Evolutionary conservation across 2,113 vertebrate genomes (phyloP).

Genomic region (Thamnaconus septentrionalis): DNA sequence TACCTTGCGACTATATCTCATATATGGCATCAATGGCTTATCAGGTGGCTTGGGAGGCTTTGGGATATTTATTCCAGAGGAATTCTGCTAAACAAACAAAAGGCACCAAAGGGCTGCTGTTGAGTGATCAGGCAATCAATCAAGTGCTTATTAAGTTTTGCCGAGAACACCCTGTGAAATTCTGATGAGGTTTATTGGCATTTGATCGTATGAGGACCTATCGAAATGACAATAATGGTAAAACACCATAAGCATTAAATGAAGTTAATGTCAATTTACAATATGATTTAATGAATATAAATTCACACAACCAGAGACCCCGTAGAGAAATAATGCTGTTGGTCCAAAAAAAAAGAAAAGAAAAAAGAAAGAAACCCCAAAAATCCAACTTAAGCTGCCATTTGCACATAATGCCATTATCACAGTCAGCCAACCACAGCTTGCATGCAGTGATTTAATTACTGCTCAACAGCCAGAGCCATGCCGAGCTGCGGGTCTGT

Average conservation of each 20-base stretch:
- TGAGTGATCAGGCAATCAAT: conserved; percentile 2
- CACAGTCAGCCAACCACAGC: conserved; percentile 57
- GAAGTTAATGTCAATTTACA: conserved; percentile 8
- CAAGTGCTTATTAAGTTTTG: background rate
- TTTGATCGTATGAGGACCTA: background rate
- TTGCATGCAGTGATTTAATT: conserved; percentile 64
- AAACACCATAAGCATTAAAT: conserved; percentile 14
- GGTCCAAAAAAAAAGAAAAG: background rate
- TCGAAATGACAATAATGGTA: background rate
- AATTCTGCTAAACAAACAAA: conserved; percentile 79
- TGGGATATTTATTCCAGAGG: conserved; percentile 97
- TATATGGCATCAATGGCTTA: conserved; percentile 99
- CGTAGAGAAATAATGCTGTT: background rate
- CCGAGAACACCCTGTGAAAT: conserved; percentile 1
- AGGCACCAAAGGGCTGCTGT: conserved; percentile 6
- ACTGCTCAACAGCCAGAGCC: conserved; percentile 56
- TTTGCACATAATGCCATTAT: conserved; percentile 58
- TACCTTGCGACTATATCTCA: conserved; percentile 99
- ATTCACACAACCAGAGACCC: conserved; percentile 15
- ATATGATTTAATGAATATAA: conserved; percentile 28
- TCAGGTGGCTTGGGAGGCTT: conserved; percentile 99
- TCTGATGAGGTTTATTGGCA: background rate
- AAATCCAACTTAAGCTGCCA: conserved; percentile 45
- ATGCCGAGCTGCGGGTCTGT: conserved; percentile 52
- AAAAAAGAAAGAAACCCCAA: background rate